Evolutionary conservation across 2,113 vertebrate genomes (phyloP).

Genomic region (Perognathus longimembris): DNA sequence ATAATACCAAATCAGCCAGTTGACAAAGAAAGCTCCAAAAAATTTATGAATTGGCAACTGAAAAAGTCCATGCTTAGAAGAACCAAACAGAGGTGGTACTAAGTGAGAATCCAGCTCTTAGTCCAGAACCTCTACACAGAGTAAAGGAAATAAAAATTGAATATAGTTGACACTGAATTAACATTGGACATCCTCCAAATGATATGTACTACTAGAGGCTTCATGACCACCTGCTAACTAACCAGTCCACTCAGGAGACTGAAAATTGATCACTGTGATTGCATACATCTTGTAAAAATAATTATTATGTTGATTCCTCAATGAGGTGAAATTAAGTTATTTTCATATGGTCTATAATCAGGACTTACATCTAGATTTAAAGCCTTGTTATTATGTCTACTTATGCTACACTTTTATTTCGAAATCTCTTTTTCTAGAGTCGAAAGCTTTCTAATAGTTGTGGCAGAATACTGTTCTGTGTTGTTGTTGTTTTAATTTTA

Average conservation of each 20-base stretch:
- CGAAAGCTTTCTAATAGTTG: neutral
- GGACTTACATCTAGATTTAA: neutral
- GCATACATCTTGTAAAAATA: neutral
- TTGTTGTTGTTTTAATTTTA: neutral
- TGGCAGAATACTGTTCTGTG: neutral
- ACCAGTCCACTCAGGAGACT: neutral
- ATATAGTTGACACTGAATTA: neutral
- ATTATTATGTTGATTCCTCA: slow-evolving; percentile 52
- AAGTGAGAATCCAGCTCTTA: neutral
- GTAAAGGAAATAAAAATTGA: slow-evolving; percentile 21
- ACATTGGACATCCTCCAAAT: neutral
- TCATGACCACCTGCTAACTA: slow-evolving; percentile 1
- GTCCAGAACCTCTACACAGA: neutral
- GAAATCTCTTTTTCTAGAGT: neutral
- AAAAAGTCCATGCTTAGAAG: neutral
- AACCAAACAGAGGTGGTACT: neutral
- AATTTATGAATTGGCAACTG: neutral
- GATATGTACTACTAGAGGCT: neutral
- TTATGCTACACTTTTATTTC: neutral
- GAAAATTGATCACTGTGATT: neutral
- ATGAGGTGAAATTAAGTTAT: slow-evolving; percentile 12
- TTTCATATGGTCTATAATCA: neutral
- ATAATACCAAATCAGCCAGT: neutral
- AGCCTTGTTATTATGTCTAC: neutral
- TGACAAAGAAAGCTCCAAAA: neutral